Percentiles rank a stretch among this genome's conserved stretches.
phyloP scores from a whole-genome alignment of 2,797 vertebrate genomes.

The Labroides dimidiatus region DNA sequence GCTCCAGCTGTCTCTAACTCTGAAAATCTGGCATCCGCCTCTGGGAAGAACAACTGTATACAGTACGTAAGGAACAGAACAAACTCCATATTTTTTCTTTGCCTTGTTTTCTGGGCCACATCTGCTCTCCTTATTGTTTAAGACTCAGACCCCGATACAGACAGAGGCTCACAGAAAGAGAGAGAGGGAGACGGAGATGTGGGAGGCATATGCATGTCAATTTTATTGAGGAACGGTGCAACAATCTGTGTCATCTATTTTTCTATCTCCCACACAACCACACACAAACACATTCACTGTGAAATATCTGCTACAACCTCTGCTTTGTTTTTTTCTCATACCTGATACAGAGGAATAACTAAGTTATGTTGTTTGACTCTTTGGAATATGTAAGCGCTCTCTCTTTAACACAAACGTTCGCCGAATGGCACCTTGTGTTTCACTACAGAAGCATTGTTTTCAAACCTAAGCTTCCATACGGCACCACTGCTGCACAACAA shows the following conservation, averaged over 20 bases:
- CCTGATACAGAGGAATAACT: background rate
- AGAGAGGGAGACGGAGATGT: background rate
- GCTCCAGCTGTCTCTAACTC: slow-evolving; percentile 30
- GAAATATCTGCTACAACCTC: background rate
- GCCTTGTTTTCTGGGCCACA: slow-evolving; percentile 34
- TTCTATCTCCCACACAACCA: slow-evolving; percentile 7
- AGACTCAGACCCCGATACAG: background rate
- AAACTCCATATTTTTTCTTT: slow-evolving; percentile 22
- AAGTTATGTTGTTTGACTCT: background rate
- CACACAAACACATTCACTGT: background rate
- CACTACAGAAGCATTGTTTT: background rate
- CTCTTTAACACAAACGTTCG: background rate
- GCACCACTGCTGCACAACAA: background rate
- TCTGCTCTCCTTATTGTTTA: slow-evolving; percentile 28
- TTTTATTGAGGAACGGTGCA: slow-evolving; percentile 20
- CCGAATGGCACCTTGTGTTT: background rate
- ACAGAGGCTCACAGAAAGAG: slow-evolving; percentile 1
- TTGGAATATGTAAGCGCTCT: background rate
- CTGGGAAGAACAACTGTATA: slow-evolving; percentile 21
- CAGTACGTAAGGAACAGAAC: slow-evolving; percentile 14
- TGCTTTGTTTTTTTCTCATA: background rate
- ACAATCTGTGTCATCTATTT: slow-evolving; percentile 26
- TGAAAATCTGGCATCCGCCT: background rate
- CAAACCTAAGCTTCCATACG: background rate
- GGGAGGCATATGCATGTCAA: slow-evolving; percentile 12